Base-by-base conservation (phyloP, 2,797 vertebrate genomes). In the Semaprochilodus insignis region DNA sequence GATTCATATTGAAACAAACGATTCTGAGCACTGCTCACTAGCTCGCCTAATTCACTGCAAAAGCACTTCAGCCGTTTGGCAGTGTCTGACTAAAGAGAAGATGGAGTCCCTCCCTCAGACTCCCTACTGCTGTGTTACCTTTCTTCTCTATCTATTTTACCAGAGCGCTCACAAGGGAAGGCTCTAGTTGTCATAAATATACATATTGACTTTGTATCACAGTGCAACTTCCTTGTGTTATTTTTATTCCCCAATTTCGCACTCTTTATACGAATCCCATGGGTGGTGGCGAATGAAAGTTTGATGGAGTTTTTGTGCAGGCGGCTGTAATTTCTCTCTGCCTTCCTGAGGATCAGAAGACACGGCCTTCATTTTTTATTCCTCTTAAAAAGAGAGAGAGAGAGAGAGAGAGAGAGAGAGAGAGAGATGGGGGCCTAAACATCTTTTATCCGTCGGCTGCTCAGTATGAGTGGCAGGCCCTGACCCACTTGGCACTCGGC, bases 331-430 rank as follows among this genome's bases (percentile, higher is more conserved):
- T 86, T 84, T 88, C 57, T 36, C 63, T 82, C 80, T 78, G 55
- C 78, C 74, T 83, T 75, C 40, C 72, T n/a, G 25, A 82, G 87
- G 87, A 89, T 89, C 89, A 87, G 82, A 90, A 89, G 90, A 83
- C 87, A 87, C 27, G 63, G 77, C 85, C 89, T 89, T 91, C 88
- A 88, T 90, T 88, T 86, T 87, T 83, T 88, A 88, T 89, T 91
- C 87, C 85, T 87, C 80, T 90, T 88, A 60, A n/a, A 31, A 21
- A 23, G n/a, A n/a, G n/a, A n/a, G n/a, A 73, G 59, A 57, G 16
- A 55, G 10, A 36, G 27, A 59, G 57, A 52, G 83, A 87, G 85
- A 83, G 36, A 60, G 83, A 78, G 65, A 66, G 34, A 65, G n/a
- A 83, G 36, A 52, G 84, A 86, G 86, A 86, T 83, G 84, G 80